A percentile compares a stretch with the other conserved stretches of the same genome.
phyloP scores from a whole-genome alignment of 2,888 invertebrate species.

The Nomada goodeniana region DNA sequence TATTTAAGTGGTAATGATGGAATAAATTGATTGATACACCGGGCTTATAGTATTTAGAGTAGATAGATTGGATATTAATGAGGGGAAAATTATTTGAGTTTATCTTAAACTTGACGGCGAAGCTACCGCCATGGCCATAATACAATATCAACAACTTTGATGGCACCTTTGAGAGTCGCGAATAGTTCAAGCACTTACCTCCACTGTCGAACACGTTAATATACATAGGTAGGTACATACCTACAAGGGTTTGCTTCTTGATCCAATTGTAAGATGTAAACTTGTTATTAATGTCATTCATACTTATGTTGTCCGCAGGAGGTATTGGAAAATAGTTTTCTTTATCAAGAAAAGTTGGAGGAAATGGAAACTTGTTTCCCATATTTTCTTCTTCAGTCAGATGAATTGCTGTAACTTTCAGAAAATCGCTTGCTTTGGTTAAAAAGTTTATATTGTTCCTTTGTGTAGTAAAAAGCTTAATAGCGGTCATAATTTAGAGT shows the following conservation, averaged over 20 bases:
- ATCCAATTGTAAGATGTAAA: not conserved
- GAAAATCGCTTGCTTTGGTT: too few relatives aligned
- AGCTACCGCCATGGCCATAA: slow-evolving; percentile 3
- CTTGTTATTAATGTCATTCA: not conserved
- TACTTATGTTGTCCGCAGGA: not conserved
- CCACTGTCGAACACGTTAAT: slow-evolving; percentile 9
- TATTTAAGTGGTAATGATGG: too few relatives aligned
- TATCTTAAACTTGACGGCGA: not conserved
- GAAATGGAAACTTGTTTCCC: too few relatives aligned
- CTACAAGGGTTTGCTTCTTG: slow-evolving; percentile 5
- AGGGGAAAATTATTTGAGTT: not conserved
- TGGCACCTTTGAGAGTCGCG: slow-evolving; percentile 13
- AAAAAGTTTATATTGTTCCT: too few relatives aligned
- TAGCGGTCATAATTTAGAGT: too few relatives aligned
- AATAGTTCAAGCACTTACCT: slow-evolving; percentile 24
- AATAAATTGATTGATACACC: too few relatives aligned
- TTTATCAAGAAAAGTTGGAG: not conserved
- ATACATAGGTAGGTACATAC: not conserved
- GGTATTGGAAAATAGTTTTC: not conserved
- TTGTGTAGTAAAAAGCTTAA: too few relatives aligned
- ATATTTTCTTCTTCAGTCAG: too few relatives aligned
- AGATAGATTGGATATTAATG: not conserved
- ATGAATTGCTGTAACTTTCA: too few relatives aligned
- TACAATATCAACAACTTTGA: slow-evolving; percentile 22
- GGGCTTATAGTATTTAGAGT: too few relatives aligned